Base-by-base conservation (phyloP, 1,140 invertebrate species). In the Mylabris phalerata region DNA sequence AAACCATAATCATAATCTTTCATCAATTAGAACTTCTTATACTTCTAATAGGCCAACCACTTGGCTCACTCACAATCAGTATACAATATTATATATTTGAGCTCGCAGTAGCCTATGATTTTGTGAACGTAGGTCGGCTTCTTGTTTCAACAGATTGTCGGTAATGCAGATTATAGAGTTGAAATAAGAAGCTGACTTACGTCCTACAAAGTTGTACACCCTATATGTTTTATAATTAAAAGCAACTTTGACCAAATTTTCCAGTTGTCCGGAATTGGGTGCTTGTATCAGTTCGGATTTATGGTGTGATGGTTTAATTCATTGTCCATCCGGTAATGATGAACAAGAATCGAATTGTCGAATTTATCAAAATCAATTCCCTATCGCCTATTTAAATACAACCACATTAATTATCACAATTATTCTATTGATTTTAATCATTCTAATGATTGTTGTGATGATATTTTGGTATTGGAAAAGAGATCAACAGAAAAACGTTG, bases 251-350 rank as follows among this genome's bases (percentile, higher is more conserved):
- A 19, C 1, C 0, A 0, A 19, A 19, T 19, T 19, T 71, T 74
- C 25, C 71, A 83, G 81, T 63, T 88, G 85, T 67, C 84, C 85
- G 0, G 85, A 88, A 66, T 71, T 88, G 10, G 81, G 84, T 25
- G 86, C 86, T 1, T 89, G 87, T 70, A 88, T 89, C 60, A 85
- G 81, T 60, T 78, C 84, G 0, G 77, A 82, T 4, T 71, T 89
- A 0, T 88, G 86, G 85, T 89, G 87, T 71, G 86, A 89, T 67
- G 85, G 86, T 0, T 75, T 81, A 1, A 74, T 76, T 3, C 84
- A 89, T 61, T 89, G 87, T 71, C 86, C 86, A 0, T 87, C 84
- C 0, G 86, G 86, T 19, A 84, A 82, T 68, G 87, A 89, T 70
- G 87, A 89, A 70, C 82, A 83, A 51, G 80, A 84, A 64, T 68